phyloP scores from a whole-genome alignment of 92 coral and sea anemone genomes.

The Parazoanthus swiftii region DNA sequence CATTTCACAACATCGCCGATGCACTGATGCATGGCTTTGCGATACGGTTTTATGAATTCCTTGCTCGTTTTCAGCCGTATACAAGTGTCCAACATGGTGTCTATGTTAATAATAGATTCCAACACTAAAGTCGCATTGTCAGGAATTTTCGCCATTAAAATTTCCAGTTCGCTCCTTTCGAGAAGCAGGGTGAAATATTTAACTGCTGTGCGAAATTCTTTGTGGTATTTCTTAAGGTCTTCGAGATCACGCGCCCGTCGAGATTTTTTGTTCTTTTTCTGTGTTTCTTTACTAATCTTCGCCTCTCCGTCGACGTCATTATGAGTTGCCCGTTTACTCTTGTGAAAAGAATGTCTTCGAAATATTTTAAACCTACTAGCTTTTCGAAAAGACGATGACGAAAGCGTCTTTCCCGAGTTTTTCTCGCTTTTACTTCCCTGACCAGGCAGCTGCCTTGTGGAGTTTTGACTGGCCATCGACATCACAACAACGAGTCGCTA shows the following conservation, averaged over 20 bases:
- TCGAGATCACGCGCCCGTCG: constrained; percentile 84
- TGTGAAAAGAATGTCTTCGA: constrained; percentile 74
- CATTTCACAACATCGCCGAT: constrained; percentile 82
- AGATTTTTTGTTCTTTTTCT: constrained; percentile 44
- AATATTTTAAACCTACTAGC: constrained; percentile 62
- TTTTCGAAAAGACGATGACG: constrained; percentile 45
- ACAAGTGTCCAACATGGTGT: constrained; percentile 85
- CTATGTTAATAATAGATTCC: constrained; percentile 92
- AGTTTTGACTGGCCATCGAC: constrained; percentile 29
- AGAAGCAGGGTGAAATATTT: constrained; percentile 81
- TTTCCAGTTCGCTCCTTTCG: constrained; percentile 75
- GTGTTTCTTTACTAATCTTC: constrained; percentile 3
- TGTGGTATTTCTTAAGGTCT: constrained; percentile 79
- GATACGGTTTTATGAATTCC: constrained; percentile 69
- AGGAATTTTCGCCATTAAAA: constrained; percentile 91
- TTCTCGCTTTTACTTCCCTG: constrained; percentile 43
- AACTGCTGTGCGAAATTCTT: constrained; percentile 83
- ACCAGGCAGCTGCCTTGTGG: not conserved
- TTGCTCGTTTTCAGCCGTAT: constrained; percentile 77
- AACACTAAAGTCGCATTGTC: constrained; percentile 88
- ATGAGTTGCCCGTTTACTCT: constrained; percentile 50
- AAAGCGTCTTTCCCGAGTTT: constrained; percentile 27
- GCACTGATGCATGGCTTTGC: constrained; percentile 82
- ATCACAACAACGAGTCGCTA: constrained; percentile 4
- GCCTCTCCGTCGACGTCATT: constrained; percentile 46